A percentile compares a stretch with the other conserved stretches of the same genome.
These are phyloP conservation scores for Amia ocellicauda DNA, from an alignment of 2,113 vertebrate species.

Conservation along the genomic window DNA sequence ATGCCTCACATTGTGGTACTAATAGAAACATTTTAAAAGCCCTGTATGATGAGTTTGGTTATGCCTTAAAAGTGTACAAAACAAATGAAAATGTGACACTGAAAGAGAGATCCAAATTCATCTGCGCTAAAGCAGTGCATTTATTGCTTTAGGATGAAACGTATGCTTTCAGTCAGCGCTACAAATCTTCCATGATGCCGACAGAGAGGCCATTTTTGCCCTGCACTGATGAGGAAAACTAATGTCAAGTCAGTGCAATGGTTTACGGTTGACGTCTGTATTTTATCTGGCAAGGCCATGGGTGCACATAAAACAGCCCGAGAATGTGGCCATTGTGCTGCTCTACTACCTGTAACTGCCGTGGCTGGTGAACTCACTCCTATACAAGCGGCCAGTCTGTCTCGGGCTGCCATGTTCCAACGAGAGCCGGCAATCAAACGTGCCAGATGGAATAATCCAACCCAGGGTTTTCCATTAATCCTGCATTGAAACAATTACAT, in stretches of 20 bases:
- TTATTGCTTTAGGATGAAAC: too few relatives aligned
- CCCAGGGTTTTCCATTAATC: constrained; percentile 37
- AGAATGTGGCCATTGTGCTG: background rate
- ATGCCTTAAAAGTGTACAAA: too few relatives aligned
- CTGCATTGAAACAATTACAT: constrained; percentile 52
- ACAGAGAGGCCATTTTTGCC: too few relatives aligned
- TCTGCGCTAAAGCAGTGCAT: too few relatives aligned
- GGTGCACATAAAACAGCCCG: background rate
- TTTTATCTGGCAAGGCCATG: background rate
- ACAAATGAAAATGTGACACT: too few relatives aligned
- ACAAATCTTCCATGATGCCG: too few relatives aligned
- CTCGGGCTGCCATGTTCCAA: background rate
- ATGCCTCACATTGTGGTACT: too few relatives aligned
- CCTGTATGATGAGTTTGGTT: too few relatives aligned
- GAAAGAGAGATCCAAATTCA: too few relatives aligned
- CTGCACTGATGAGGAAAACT: background rate
- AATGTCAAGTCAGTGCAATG: background rate
- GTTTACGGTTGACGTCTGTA: background rate
- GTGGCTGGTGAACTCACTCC: background rate
- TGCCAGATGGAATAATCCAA: constrained; percentile 27
- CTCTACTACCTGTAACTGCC: background rate
- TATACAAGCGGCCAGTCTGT: background rate
- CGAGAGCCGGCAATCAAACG: background rate
- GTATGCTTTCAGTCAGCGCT: too few relatives aligned
- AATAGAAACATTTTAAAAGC: too few relatives aligned